Evolutionary conservation across 2,797 vertebrate species (phyloP).

Genomic region (Hippocampus kuda): DNA sequence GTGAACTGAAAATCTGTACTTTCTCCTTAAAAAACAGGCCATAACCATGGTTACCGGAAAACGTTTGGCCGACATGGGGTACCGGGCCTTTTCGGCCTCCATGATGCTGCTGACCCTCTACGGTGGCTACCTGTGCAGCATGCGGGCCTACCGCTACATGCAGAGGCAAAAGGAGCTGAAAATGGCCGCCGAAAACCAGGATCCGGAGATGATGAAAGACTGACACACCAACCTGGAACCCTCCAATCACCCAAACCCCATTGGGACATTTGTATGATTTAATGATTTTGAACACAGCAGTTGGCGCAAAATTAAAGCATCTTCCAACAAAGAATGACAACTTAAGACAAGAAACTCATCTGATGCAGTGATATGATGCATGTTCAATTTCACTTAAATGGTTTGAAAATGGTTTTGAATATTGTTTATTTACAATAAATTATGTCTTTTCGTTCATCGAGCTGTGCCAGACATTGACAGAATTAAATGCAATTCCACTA

Average conservation of each 20-base stretch:
- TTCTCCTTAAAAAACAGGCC: slow-evolving; percentile 10
- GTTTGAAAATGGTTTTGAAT: neutral
- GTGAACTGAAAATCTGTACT: neutral
- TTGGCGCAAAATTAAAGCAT: slow-evolving; percentile 41
- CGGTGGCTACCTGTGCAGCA: slow-evolving; percentile 75
- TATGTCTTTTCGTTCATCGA: neutral
- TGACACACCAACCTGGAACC: slow-evolving; percentile 16
- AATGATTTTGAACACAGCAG: neutral
- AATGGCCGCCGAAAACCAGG: slow-evolving; percentile 66
- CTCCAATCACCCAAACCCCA: slow-evolving; percentile 5
- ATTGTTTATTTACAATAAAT: neutral
- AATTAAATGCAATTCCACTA: neutral
- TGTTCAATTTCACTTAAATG: neutral
- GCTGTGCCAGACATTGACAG: neutral
- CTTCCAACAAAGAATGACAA: slow-evolving; percentile 39
- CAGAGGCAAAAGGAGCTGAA: slow-evolving; percentile 56
- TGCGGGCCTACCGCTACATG: slow-evolving; percentile 66
- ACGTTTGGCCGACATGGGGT: slow-evolving; percentile 81
- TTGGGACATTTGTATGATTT: neutral
- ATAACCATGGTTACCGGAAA: slow-evolving; percentile 72
- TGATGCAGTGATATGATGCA: neutral
- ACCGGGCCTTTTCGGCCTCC: slow-evolving; percentile 78
- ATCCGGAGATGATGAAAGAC: slow-evolving; percentile 47
- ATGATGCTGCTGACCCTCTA: slow-evolving; percentile 87
- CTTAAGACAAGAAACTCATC: slow-evolving; percentile 34